phyloP scores from a whole-genome alignment of 2,113 vertebrate species.

The Bubo bubo region DNA sequence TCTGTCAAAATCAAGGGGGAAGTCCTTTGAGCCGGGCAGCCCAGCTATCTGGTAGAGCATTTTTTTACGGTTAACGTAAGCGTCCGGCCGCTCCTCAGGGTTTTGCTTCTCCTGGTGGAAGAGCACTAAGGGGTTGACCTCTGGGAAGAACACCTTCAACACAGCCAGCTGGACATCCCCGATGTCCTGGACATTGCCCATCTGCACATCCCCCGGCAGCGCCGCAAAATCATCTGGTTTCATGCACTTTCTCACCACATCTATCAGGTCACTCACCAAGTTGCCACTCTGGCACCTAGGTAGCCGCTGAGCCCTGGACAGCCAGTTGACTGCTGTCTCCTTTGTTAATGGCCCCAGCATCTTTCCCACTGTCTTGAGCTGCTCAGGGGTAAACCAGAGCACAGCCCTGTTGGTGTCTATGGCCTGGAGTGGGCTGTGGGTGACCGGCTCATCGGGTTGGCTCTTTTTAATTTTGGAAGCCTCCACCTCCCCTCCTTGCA shows the following conservation, averaged over 20 bases:
- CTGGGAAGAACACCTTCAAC: conserved; percentile 59
- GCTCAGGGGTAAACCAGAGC: conserved; percentile 48
- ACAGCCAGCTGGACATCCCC: neutral
- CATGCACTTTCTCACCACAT: conserved; percentile 59
- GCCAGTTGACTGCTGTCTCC: conserved; percentile 49
- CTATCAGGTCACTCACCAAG: conserved; percentile 48
- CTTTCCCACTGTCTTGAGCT: conserved; percentile 54
- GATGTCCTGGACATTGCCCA: conserved; percentile 53
- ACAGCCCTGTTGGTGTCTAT: conserved; percentile 48
- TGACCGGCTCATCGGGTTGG: neutral
- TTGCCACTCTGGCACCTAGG: conserved; percentile 29
- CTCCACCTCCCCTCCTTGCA: neutral
- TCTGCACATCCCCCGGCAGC: conserved; percentile 45
- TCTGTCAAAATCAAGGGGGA: conserved; percentile 36
- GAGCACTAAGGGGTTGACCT: conserved; percentile 64
- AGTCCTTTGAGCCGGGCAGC: conserved; percentile 51
- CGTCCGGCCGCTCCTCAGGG: conserved; percentile 42
- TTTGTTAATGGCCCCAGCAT: conserved; percentile 49
- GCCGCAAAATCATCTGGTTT: neutral
- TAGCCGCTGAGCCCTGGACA: conserved; percentile 46
- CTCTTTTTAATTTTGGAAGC: neutral
- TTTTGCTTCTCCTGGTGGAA: conserved; percentile 67
- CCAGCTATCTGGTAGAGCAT: conserved; percentile 62
- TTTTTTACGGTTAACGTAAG: conserved; percentile 58
- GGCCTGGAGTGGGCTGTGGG: neutral